phyloP scores from a whole-genome alignment of 2,888 invertebrate species.

The Taenaris catops region DNA sequence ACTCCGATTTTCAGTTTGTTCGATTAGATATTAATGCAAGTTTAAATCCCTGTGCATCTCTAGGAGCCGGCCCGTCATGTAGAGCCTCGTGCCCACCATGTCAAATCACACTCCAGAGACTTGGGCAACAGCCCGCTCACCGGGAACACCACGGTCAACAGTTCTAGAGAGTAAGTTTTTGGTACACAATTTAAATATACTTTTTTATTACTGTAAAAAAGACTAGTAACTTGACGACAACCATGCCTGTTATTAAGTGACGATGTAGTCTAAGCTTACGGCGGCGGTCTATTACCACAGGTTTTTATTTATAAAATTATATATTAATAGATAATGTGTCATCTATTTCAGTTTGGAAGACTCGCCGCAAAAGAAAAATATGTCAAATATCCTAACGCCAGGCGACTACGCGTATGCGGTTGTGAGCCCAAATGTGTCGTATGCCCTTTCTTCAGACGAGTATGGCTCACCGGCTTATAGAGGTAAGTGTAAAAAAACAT shows the following conservation, averaged over 20 bases:
- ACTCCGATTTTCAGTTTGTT: too few relatives aligned
- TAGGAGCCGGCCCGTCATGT: conserved; percentile 68
- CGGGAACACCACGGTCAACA: conserved; percentile 53
- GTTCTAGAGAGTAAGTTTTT: conserved; percentile 69
- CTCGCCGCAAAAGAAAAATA: conserved; percentile 69
- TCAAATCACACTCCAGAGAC: conserved; percentile 69
- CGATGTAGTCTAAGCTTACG: too few relatives aligned
- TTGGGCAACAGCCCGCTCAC: conserved; percentile 64
- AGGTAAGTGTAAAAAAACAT: too few relatives aligned
- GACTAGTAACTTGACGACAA: too few relatives aligned
- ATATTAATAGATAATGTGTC: too few relatives aligned
- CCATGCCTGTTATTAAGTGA: too few relatives aligned
- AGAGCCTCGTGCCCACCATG: conserved; percentile 60
- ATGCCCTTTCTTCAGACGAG: conserved; percentile 64
- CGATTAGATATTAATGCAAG: too few relatives aligned
- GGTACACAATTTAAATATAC: too few relatives aligned
- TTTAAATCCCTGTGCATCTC: too few relatives aligned
- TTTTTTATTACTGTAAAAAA: too few relatives aligned
- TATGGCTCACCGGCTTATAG: conserved; percentile 72
- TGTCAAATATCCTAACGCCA: conserved; percentile 51
- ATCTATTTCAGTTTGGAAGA: conserved; percentile 66
- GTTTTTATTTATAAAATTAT: too few relatives aligned
- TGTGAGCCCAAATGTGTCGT: conserved; percentile 73
- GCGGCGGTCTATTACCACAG: too few relatives aligned
- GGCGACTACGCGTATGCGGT: conserved; percentile 56